These are phyloP conservation scores for Oplegnathus fasciatus DNA, from an alignment of 2,113 vertebrate genomes.

Conservation along the genomic window DNA sequence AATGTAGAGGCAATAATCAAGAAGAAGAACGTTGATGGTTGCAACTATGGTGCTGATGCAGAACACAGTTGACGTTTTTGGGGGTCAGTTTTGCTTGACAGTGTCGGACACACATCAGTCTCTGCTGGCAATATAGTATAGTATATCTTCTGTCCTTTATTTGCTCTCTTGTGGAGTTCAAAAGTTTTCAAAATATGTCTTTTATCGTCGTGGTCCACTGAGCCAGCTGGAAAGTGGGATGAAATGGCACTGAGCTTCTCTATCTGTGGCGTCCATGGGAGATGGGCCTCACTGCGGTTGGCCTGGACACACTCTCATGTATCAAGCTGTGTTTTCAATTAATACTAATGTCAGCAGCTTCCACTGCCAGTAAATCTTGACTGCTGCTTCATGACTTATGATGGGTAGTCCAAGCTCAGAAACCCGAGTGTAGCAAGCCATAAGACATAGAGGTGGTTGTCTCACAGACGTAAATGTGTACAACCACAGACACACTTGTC, in stretches of 20 bases:
- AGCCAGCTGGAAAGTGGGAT: constrained; percentile 48
- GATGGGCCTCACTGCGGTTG: constrained; percentile 32
- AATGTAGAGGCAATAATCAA: background rate
- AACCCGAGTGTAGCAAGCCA: constrained; percentile 31
- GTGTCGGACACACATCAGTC: background rate
- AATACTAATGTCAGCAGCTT: constrained; percentile 64
- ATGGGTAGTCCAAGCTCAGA: constrained; percentile 19
- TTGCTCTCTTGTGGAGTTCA: background rate
- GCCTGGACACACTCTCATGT: constrained; percentile 32
- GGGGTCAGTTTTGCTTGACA: background rate
- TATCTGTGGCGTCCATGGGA: constrained; percentile 41
- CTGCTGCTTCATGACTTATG: constrained; percentile 37
- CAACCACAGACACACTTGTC: constrained; percentile 4
- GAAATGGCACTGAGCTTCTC: constrained; percentile 19
- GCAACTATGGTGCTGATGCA: background rate
- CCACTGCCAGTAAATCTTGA: constrained; percentile 63
- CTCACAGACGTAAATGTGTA: constrained; percentile 1
- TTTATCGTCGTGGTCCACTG: constrained; percentile 16
- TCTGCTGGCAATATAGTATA: background rate
- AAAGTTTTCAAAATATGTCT: constrained; percentile 27
- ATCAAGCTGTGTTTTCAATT: constrained; percentile 73
- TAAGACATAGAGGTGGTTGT: background rate
- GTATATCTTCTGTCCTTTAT: background rate
- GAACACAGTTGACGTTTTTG: background rate
- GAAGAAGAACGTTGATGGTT: background rate